phyloP scores from a whole-genome alignment of 2,888 invertebrate species.

The Hermaeophaga mercurialis region DNA sequence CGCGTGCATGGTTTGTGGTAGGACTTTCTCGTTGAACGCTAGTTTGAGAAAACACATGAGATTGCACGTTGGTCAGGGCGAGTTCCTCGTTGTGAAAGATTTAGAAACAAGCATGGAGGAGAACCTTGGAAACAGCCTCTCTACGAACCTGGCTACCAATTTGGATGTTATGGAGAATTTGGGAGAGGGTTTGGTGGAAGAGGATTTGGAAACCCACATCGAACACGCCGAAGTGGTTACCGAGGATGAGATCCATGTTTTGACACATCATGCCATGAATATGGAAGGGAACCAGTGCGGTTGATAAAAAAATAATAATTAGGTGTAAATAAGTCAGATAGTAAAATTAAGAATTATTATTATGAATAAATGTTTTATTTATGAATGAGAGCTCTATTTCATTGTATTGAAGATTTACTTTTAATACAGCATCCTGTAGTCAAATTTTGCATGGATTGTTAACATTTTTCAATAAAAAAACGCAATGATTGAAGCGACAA shows the following conservation, averaged over 20 bases:
- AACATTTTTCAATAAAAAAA: too few relatives aligned
- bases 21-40: slow-evolving; percentile 48
- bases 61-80: slow-evolving; percentile 29
- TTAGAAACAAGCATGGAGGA: neutral
- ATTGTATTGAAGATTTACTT: too few relatives aligned
- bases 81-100: slow-evolving; percentile 16
- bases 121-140: slow-evolving; percentile 6
- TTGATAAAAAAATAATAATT: slow-evolving; percentile 1
- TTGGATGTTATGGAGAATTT: slow-evolving; percentile 10
- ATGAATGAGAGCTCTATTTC: too few relatives aligned
- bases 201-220: slow-evolving; percentile 3
- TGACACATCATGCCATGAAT: slow-evolving; percentile 16
- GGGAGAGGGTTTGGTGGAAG: neutral
- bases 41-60: slow-evolving; percentile 48
- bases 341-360: neutral
- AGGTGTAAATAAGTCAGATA: neutral
- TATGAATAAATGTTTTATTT: neutral
- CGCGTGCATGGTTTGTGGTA: slow-evolving; percentile 59
- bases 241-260: slow-evolving; percentile 14
- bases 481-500: too few relatives aligned
- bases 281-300: slow-evolving; percentile 15
- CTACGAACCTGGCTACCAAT: neutral
- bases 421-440: too few relatives aligned
- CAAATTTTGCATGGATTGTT: too few relatives aligned
- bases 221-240: slow-evolving; percentile 6